These are phyloP conservation scores for Aptenodytes forsteri DNA, from an alignment of 2,113 vertebrate species.

Conservation along the genomic window DNA sequence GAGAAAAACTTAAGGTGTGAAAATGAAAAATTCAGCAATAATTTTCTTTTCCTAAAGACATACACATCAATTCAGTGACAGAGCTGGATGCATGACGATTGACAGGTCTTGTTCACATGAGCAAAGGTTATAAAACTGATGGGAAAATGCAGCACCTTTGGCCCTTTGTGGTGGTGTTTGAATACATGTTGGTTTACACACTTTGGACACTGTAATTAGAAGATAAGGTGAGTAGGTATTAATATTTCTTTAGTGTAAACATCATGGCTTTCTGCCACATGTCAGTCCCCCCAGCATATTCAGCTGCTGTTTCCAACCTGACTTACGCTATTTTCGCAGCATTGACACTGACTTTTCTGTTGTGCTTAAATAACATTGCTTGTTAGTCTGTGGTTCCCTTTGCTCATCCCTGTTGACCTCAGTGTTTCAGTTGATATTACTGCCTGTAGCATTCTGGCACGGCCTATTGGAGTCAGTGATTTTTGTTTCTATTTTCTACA, in stretches of 20 bases:
- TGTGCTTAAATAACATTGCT: neutral
- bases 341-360: neutral
- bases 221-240: neutral
- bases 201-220: neutral
- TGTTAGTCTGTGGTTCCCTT: neutral
- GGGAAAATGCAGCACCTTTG: neutral
- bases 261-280: neutral
- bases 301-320: neutral
- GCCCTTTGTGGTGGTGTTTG: neutral
- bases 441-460: conserved; percentile 26
- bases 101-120: neutral
- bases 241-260: neutral
- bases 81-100: neutral
- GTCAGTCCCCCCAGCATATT: neutral
- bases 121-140: neutral
- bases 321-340: neutral
- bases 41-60: neutral
- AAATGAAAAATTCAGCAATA: neutral
- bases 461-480: neutral
- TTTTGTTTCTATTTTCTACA: conserved; percentile 31
- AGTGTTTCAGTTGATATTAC: conserved; percentile 27
- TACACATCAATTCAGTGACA: no score
- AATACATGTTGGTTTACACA: neutral
- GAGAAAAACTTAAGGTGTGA: neutral
- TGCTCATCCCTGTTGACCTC: conserved; percentile 16